phyloP scores from a whole-genome alignment of 2,888 invertebrate genomes.

The Phytoseiulus persimilis region DNA sequence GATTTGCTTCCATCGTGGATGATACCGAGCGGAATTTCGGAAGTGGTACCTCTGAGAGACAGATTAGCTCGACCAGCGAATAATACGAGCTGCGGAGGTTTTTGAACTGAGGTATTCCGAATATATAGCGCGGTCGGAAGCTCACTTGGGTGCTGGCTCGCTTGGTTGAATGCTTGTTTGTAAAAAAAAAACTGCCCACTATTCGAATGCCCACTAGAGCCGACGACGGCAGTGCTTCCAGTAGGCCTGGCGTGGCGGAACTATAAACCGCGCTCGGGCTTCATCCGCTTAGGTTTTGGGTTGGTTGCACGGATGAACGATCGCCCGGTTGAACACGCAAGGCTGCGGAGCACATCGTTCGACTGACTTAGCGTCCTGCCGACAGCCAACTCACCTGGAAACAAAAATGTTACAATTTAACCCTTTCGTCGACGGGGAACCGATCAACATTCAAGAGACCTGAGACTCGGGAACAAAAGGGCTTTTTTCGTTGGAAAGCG shows the following conservation, averaged over 20 bases:
- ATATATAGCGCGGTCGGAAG: neutral
- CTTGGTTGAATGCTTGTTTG: neutral
- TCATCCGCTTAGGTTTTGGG: neutral
- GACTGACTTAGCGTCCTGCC: neutral
- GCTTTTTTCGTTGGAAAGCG: neutral
- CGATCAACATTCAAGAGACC: neutral
- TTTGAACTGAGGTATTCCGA: neutral
- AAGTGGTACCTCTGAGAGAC: neutral
- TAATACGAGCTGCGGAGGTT: neutral
- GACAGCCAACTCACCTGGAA: neutral
- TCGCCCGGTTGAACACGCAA: neutral
- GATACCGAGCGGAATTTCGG: neutral
- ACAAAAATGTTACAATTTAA: neutral
- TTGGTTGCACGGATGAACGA: neutral
- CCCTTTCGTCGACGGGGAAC: neutral
- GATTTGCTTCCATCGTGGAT: neutral
- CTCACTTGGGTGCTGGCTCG: neutral
- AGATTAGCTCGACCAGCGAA: neutral
- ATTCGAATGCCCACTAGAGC: neutral
- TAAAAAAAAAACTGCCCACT: neutral
- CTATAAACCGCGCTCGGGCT: neutral
- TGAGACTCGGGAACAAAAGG: neutral
- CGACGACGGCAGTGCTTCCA: neutral
- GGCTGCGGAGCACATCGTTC: neutral
- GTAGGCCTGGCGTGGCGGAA: neutral